Evolutionary conservation across 35 echinoderm and acorn worm species (phyloP), one percentile per base, ranked within the genome.

Genomic region (Patiria miniata): DNA sequence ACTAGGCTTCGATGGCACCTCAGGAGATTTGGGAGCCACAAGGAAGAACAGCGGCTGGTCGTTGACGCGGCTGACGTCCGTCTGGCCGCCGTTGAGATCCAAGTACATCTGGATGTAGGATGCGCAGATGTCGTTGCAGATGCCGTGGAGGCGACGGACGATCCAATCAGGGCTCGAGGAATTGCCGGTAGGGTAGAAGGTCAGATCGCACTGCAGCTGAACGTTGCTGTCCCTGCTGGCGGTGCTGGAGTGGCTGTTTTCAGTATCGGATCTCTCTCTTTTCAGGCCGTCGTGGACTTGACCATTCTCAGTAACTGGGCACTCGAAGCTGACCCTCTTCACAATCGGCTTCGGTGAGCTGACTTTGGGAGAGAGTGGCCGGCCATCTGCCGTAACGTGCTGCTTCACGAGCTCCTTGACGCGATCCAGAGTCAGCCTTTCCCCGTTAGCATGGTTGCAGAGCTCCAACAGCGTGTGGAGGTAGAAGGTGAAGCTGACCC

Each of bases 401-500:
- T 83, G 82, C n/a, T 52, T 90, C 5, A 97, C 59, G 28, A 97
- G 83, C 0, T 37, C 80, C 61, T 97, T 97, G 73, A 99, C 83
- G 6, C 81, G 89, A 9, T 89, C 77, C 3, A 47, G 58, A 15
- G 89, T 84, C 59, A 95, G 87, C 30, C 85, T 91, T 19, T 94
- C 90, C 32, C 78, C 81, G 38, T 52, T 85, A 16, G 89, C 87
- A 61, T 99, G 96, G 81, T 99, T 89, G 79, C 92, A 95, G 38
- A 99, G 83, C 39, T 99, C 96, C 28, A 99, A 82, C 40, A 99
- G 83, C 18, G 96, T 99, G 79, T 99, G 96, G 15, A 94, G 81
- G 61, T 99, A 99, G 82, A 99, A 99, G 19, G 96, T 99, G 58
- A 99, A 99, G 78, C 96, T 99, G 86, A 99, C 91, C 5, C 89